Conservation (phyloP, 37 sponge, comb jelly and placozoan species). For the Trichoplax adhaerens region DNA sequence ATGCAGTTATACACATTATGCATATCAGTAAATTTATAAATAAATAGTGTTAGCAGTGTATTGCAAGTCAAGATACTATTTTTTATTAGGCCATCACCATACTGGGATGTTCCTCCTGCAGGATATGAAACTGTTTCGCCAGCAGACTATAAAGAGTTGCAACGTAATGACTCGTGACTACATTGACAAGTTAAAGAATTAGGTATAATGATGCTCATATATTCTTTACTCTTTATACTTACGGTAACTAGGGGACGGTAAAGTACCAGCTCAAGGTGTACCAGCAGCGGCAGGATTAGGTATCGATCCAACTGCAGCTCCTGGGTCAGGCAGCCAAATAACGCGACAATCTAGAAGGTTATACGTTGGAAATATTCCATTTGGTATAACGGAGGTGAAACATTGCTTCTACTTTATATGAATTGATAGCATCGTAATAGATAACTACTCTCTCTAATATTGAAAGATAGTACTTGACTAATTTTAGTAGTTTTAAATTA, state of each 20-base stretch:
- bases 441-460: not conserved
- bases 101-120: slow-evolving; percentile 91
- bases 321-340: slow-evolving; percentile 88
- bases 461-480: not conserved
- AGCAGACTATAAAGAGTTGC: slow-evolving; percentile 97
- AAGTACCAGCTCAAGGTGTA: slow-evolving; percentile 72
- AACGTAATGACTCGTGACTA: slow-evolving; percentile 37
- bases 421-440: not conserved
- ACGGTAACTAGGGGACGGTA: slow-evolving; percentile 64
- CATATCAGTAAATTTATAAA: too few species aligned
- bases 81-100: slow-evolving; percentile 32
- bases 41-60: too few species aligned
- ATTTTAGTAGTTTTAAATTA: too few species aligned
- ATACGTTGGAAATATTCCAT: slow-evolving; percentile 98
- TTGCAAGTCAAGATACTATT: too few species aligned
- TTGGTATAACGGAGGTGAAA: slow-evolving; percentile 78
- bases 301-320: slow-evolving; percentile 76
- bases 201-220: not conserved
- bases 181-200: not conserved
- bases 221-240: not conserved
- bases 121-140: slow-evolving; percentile 98
- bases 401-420: not conserved
- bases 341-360: slow-evolving; percentile 90
- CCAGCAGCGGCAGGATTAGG: slow-evolving; percentile 75
- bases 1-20: too few species aligned